Conservation (phyloP, 1,140 invertebrate species). For the Danaus melanippus region DNA sequence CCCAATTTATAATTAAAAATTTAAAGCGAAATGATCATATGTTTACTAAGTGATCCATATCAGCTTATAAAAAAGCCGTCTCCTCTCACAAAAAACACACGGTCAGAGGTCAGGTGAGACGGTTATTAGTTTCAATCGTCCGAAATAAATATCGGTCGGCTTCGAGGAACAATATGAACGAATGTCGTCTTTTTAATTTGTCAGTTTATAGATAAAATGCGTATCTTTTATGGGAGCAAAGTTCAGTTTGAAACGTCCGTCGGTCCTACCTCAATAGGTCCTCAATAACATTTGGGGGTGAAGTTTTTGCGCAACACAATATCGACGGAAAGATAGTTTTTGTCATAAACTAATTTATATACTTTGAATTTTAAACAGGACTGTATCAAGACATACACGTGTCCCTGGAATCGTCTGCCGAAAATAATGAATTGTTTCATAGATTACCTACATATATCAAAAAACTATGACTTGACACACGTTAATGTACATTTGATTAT, state of each 20-base stretch:
- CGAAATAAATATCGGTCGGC: slow-evolving; percentile 3
- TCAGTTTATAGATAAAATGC: slow-evolving; percentile 7
- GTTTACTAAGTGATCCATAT: slow-evolving; percentile 17
- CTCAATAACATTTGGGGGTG: slow-evolving; percentile 28
- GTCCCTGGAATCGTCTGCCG: too few relatives aligned
- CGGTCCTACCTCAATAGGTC: slow-evolving; percentile 44
- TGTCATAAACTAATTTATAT: not conserved
- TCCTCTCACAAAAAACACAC: slow-evolving; percentile 12
- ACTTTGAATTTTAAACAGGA: not conserved
- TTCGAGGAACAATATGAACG: not conserved
- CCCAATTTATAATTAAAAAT: slow-evolving; percentile 3
- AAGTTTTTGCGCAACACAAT: slow-evolving; percentile 24
- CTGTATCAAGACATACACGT: too few relatives aligned
- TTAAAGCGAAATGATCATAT: slow-evolving; percentile 7
- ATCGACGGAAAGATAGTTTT: slow-evolving; percentile 2
- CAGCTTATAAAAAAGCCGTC: slow-evolving; percentile 18
- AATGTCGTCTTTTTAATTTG: slow-evolving; percentile 9
- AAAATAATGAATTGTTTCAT: too few relatives aligned
- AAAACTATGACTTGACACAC: too few relatives aligned
- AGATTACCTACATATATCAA: too few relatives aligned
- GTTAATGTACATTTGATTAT: too few relatives aligned
- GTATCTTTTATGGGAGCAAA: slow-evolving; percentile 5
- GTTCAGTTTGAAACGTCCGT: slow-evolving; percentile 12
- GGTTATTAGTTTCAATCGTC: slow-evolving; percentile 15
- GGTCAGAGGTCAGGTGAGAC: slow-evolving; percentile 13